Base-by-base conservation (phyloP, 2,113 vertebrate genomes). In the Ailurus styani region DNA sequence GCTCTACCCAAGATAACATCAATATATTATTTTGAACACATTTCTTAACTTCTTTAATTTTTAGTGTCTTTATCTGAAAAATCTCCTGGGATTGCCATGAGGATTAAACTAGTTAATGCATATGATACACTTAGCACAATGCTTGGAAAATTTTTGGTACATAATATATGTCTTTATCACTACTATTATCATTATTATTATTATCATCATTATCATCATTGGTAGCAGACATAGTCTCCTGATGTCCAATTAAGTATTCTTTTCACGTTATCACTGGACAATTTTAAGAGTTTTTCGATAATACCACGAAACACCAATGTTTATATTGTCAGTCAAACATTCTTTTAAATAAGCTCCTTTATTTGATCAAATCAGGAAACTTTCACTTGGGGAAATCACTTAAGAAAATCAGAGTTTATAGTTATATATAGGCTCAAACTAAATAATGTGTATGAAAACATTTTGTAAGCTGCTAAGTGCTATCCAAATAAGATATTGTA, bases 51-150 rank as follows among this genome's bases (percentile, higher is more conserved):
- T 95, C 27, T 93, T 92, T 54, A 84, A 54, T 60, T 25, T 93
- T 89, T 60, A 68, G 21, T 68, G 50, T 93, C 15, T 93, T 82
- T n/a, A 54, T 87, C n/a, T 87, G 64, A 13, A 93, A 96, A 93
- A 40, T 42, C 11, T 45, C 14, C 25, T 42, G 21, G 23, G 45
- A 47, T 62, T 13, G 10, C 21, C 75, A 40, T 40, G 52, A 82
- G 31, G 25, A 8, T 57, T 82, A 77, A 75, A 60, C 42, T 70
- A 27, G 4, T 64, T 40, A 37, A 7, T 87, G 42, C 10, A 72
- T 47, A 47, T 3, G 25, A 89, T 87, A 20, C 11, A 47, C 20
- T 70, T 78, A 62, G 13, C 11, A 42, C 50, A 52, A 57, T n/a
- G 12, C 29, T 52, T 52, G 21, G 13, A 40, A 42, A 66, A 89